Evolutionary conservation across 2,888 invertebrate species (phyloP), one percentile per base, ranked within the genome.

Genomic region (Orchestes rusci): DNA sequence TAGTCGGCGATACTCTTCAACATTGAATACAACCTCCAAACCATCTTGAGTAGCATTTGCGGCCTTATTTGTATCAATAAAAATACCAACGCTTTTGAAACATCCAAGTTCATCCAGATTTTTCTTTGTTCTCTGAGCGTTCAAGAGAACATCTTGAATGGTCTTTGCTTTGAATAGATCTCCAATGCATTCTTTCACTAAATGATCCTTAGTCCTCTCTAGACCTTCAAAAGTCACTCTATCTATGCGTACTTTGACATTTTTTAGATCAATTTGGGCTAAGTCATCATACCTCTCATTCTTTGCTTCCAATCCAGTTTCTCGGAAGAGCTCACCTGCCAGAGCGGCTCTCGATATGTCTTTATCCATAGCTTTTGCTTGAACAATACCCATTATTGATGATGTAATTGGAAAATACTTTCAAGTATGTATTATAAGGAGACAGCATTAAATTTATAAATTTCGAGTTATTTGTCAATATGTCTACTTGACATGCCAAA

Each of bases 191-290:
- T 80, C 77, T 54, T 78, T 73, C 23, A 96, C 73, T 54, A 94
- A 80, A 61, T 95, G 94, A 65, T 93, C 86, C 66, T 90, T 89
- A 1, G 95, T 96, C 47, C 93, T 74, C 28, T 71, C 73, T 12
- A 96, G 67, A 0, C 95, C 95, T 61, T 89, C 86, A 36, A 96
- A 77, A 56, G 88, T 81, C 18, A 96, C 79, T 54, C 80, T 77
- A 63, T 93, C 89, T 2, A 96, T 92, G 39, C 86, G 76, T 0
- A 87, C 90, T 82, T n/a, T n/a, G n/a, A n/a, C n/a, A n/a, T n/a
- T n/a, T n/a, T n/a, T n/a, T n/a, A n/a, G n/a, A n/a, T n/a, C n/a
- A n/a, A n/a, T n/a, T n/a, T n/a, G n/a, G n/a, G n/a, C n/a, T n/a
- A n/a, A n/a, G n/a, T n/a, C n/a, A n/a, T n/a, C n/a, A n/a, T n/a